phyloP scores from a whole-genome alignment of 2,113 vertebrate species.

The Menidia beryllina region DNA sequence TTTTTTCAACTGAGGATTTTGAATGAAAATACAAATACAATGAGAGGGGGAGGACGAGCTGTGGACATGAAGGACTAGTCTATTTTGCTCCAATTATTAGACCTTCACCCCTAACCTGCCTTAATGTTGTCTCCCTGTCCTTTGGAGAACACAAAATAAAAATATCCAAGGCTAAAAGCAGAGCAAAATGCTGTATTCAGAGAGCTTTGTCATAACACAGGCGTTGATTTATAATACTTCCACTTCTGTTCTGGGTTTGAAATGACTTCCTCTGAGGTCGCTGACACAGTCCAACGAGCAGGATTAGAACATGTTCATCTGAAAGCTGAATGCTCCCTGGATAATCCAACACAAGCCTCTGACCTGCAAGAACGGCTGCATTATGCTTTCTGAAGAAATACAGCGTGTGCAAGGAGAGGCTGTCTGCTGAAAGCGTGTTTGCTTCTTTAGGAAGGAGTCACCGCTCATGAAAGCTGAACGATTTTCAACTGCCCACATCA shows the following conservation, averaged over 20 bases:
- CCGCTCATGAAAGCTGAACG: too few species aligned
- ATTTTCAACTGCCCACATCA: too few species aligned
- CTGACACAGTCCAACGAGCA: slow-evolving; percentile 24
- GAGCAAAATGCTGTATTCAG: slow-evolving; percentile 13
- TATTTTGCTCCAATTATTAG: slow-evolving; percentile 61
- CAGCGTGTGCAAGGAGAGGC: neutral
- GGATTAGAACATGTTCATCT: neutral
- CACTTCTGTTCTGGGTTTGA: neutral
- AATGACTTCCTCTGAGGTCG: neutral
- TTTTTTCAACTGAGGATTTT: slow-evolving; percentile 18
- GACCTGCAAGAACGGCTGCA: slow-evolving; percentile 19
- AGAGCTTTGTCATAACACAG: neutral
- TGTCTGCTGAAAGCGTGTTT: neutral
- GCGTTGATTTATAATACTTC: neutral
- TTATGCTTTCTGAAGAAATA: neutral
- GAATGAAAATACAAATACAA: slow-evolving; percentile 39
- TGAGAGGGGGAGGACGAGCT: slow-evolving; percentile 26
- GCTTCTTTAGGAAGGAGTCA: neutral
- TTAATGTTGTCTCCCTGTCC: slow-evolving; percentile 30
- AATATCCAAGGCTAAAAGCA: slow-evolving; percentile 15
- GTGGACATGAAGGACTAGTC: slow-evolving; percentile 46
- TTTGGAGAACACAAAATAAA: slow-evolving; percentile 35
- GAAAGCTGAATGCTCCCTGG: neutral
- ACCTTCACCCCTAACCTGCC: slow-evolving; percentile 48
- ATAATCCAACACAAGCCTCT: neutral